A percentile compares a stretch with the other conserved stretches of the same genome.
These are phyloP conservation scores for Trinectes maculatus DNA, from an alignment of 2,113 vertebrate species.

Conservation along the genomic window DNA sequence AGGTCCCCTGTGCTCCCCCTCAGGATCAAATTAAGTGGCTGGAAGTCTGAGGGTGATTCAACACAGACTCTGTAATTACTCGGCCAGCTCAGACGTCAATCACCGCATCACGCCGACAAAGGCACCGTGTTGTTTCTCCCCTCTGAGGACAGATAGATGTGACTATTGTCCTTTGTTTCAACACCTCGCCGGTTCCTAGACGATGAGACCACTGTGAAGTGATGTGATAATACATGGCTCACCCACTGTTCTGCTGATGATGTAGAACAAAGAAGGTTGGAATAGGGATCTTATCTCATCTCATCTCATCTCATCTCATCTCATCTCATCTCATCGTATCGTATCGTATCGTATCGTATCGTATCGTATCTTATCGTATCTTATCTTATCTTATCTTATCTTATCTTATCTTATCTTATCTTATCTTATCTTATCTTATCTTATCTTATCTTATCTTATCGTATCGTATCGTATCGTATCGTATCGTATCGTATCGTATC, in stretches of 20 bases:
- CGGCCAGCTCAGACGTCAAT: conserved; percentile 53
- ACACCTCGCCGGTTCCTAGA: conserved; percentile 14
- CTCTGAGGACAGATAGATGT: conserved; percentile 37
- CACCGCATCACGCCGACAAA: conserved; percentile 43
- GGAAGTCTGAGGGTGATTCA: conserved; percentile 68
- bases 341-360: too few species aligned
- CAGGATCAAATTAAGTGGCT: conserved; percentile 54
- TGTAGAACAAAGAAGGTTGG: conserved; percentile 57
- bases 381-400: too few species aligned
- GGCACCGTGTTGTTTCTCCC: conserved; percentile 51
- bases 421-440: too few species aligned
- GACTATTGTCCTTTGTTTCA: conserved; percentile 50
- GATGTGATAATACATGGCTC: conserved; percentile 33
- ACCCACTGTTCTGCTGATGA: conserved; percentile 44
- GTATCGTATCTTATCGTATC: too few species aligned
- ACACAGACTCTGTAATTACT: conserved; percentile 68
- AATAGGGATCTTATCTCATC: too few species aligned
- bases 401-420: too few species aligned
- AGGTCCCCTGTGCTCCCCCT: conserved; percentile 43
- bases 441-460: too few species aligned
- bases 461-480: too few species aligned
- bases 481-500: too few species aligned
- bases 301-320: too few species aligned
- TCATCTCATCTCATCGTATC: too few species aligned
- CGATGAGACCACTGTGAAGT: conserved; percentile 23